phyloP scores from a whole-genome alignment of 2,888 invertebrate genomes.

The Linnaemya vulpina region DNA sequence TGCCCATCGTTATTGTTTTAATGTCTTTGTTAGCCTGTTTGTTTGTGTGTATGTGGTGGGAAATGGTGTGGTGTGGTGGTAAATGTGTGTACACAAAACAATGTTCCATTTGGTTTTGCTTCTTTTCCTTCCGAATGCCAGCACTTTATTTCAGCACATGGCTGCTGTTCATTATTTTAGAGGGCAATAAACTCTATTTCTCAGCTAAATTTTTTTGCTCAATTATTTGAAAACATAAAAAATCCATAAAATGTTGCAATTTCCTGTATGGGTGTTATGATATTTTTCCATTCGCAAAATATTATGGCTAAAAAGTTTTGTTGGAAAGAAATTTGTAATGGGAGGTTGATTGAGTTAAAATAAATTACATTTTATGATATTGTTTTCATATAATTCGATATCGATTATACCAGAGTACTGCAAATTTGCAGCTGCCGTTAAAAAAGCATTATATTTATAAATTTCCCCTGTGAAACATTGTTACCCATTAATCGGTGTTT shows the following conservation, averaged over 20 bases:
- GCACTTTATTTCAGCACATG: neutral
- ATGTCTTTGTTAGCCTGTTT: slow-evolving; percentile 8
- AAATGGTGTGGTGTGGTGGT: neutral
- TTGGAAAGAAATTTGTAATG: slow-evolving; percentile 7
- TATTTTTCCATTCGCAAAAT: neutral
- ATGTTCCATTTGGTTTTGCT: neutral
- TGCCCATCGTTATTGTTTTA: slow-evolving; percentile 23
- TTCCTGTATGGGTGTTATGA: slow-evolving; percentile 20
- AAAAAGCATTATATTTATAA: too few relatives aligned
- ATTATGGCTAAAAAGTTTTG: neutral
- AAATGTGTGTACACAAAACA: neutral
- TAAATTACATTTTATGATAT: neutral
- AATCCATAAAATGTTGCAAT: neutral
- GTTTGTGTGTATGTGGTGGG: neutral
- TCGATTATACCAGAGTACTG: neutral
- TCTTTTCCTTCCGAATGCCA: neutral
- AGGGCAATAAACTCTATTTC: slow-evolving; percentile 36
- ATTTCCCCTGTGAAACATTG: too few relatives aligned
- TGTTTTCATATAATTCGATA: neutral
- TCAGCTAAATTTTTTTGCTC: neutral
- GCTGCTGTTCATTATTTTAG: neutral
- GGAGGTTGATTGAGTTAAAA: neutral
- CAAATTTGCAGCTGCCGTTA: too few relatives aligned
- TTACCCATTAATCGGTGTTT: too few relatives aligned
- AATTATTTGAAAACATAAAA: neutral